These are phyloP conservation scores for Lophius piscatorius DNA, from an alignment of 2,113 vertebrate genomes.

Conservation along the genomic window DNA sequence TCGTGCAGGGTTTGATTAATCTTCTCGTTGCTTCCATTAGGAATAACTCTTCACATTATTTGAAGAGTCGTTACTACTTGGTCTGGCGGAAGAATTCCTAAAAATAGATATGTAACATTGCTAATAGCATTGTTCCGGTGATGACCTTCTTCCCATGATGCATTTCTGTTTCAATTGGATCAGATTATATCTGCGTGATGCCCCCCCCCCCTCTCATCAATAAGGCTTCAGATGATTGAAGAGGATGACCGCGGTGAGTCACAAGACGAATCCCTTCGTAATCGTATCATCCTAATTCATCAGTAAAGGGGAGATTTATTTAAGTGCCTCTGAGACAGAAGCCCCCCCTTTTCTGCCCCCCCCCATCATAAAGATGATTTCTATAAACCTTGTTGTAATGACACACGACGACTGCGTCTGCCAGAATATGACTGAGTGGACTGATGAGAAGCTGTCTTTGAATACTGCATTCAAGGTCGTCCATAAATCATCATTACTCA, in stretches of 20 bases:
- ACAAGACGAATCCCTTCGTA: conserved; percentile 14
- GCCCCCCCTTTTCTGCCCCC: no score
- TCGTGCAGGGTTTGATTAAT: no score
- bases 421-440: no score
- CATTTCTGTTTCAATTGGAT: neutral
- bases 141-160: conserved; percentile 17
- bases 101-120: neutral
- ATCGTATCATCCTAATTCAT: conserved; percentile 25
- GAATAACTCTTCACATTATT: no score
- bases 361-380: conserved; percentile 12
- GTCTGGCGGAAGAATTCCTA: neutral
- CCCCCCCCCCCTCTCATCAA: conserved; percentile 1
- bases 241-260: conserved; percentile 2
- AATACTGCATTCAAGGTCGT: no score
- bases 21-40: no score
- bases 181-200: conserved; percentile 1
- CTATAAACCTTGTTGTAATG: conserved; percentile 4
- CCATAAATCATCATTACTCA: no score
- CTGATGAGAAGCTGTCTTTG: no score
- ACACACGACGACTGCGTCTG: neutral
- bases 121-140: conserved; percentile 3
- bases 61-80: neutral
- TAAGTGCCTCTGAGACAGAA: conserved; percentile 28
- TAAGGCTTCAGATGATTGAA: conserved; percentile 8
- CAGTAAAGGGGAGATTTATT: conserved; percentile 11